These are phyloP conservation scores for Oryzias sinensis DNA, from an alignment of 2,797 vertebrate species.

Conservation along the genomic window DNA sequence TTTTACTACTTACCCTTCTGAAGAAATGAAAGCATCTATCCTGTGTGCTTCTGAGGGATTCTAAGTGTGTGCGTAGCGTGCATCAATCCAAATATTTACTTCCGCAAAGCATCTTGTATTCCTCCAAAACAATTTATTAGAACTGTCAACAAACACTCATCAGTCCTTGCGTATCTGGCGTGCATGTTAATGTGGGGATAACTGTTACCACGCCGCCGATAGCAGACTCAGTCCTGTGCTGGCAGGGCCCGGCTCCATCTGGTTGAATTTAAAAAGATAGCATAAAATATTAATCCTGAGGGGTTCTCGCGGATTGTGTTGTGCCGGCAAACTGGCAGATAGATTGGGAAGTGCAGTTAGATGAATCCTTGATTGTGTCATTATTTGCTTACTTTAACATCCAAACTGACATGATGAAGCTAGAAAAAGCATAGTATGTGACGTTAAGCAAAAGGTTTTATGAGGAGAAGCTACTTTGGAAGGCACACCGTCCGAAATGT, in stretches of 20 bases:
- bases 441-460: too few relatives aligned
- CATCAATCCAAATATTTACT: conserved; percentile 26
- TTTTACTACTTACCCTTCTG: too few relatives aligned
- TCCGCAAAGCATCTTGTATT: conserved; percentile 31
- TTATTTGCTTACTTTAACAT: conserved; percentile 42
- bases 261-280: conserved; percentile 63
- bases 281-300: conserved; percentile 49
- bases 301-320: conserved; percentile 45
- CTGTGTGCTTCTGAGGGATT: too few relatives aligned
- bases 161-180: conserved; percentile 31
- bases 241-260: conserved; percentile 52
- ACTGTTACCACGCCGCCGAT: conserved; percentile 38
- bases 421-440: conserved; percentile 1
- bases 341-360: conserved; percentile 43
- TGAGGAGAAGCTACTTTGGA: too few relatives aligned
- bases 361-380: conserved; percentile 48
- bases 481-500: too few relatives aligned
- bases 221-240: conserved; percentile 37
- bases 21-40: background rate
- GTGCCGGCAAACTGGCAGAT: conserved; percentile 49
- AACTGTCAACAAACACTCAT: conserved; percentile 12
- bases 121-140: conserved; percentile 14
- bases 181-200: conserved; percentile 29
- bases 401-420: conserved; percentile 23
- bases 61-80: conserved; percentile 1